Conservation (phyloP, 2,888 invertebrate genomes). For the Cephonodes hylas region DNA sequence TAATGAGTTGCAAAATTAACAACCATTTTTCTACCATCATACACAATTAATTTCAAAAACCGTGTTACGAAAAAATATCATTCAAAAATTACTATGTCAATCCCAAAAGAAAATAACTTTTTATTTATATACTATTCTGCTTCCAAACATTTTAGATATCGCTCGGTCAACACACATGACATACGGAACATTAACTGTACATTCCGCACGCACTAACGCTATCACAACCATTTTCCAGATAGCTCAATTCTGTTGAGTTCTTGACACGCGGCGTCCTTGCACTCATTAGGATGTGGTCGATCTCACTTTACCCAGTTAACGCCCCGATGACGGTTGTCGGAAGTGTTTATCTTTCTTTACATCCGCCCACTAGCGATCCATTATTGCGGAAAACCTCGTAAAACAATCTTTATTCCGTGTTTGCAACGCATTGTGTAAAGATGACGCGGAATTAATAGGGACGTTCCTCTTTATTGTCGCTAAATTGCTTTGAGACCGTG, state of each 20-base stretch:
- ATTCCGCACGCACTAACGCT: not conserved
- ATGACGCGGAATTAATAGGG: conserved; percentile 36
- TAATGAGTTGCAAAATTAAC: no score
- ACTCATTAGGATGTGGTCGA: conserved; percentile 66
- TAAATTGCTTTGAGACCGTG: conserved; percentile 13
- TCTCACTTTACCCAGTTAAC: conserved; percentile 54
- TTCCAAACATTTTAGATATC: not conserved
- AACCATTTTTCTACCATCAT: no score
- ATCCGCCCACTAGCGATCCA: conserved; percentile 52
- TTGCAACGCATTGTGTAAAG: conserved; percentile 39
- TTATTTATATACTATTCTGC: no score
- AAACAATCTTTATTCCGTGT: conserved; percentile 38
- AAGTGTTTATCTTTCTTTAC: conserved; percentile 43
- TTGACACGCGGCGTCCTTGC: conserved; percentile 50
- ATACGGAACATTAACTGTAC: not conserved
- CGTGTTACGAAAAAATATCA: no score
- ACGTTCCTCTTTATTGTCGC: conserved; percentile 17
- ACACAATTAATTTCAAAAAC: no score
- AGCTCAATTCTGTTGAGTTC: conserved; percentile 26
- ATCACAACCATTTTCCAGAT: conserved; percentile 7
- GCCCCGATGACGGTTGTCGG: conserved; percentile 45
- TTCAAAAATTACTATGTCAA: no score
- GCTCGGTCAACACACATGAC: not conserved
- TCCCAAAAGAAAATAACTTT: no score
- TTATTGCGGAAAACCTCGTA: conserved; percentile 68